phyloP scores from a whole-genome alignment of 2,888 invertebrate genomes.

The Pyralis farinalis region DNA sequence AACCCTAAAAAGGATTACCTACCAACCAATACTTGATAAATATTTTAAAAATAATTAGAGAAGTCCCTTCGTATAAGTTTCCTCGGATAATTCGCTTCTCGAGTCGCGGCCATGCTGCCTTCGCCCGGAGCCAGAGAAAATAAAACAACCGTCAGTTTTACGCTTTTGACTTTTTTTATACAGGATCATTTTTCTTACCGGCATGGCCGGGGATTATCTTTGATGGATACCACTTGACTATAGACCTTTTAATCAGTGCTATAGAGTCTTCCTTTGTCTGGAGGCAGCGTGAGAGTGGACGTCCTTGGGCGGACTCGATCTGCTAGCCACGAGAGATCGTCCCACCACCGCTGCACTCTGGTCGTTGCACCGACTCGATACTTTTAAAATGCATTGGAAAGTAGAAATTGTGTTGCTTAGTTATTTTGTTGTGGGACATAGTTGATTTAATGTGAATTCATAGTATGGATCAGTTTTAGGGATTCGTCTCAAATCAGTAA shows the following conservation, averaged over 20 bases:
- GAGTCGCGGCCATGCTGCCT: conserved; percentile 72
- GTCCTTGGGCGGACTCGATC: conserved; percentile 81
- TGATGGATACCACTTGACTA: conserved; percentile 29
- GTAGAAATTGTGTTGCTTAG: conserved; percentile 64
- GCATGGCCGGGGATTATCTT: conserved; percentile 60
- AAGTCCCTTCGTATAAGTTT: conserved; percentile 11
- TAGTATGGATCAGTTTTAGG: too few species aligned
- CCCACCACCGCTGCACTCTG: conserved; percentile 62
- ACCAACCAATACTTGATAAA: conserved; percentile 37
- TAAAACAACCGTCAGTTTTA: conserved; percentile 70
- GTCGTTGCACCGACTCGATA: conserved; percentile 78
- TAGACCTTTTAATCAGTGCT: conserved; percentile 26
- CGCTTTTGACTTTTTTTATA: conserved; percentile 70
- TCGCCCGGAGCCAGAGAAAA: conserved; percentile 60
- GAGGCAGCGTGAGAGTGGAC: conserved; percentile 64
- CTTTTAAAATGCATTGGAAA: conserved; percentile 78
- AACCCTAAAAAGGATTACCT: too few species aligned
- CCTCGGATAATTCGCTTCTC: conserved; percentile 67
- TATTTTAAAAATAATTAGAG: conserved; percentile 51
- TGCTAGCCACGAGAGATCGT: conserved; percentile 77
- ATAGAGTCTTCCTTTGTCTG: conserved; percentile 40
- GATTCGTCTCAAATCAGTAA: too few species aligned
- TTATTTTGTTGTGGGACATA: conserved; percentile 34
- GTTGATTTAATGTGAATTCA: background rate
- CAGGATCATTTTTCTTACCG: conserved; percentile 80